Base-by-base conservation (phyloP, 2,113 vertebrate genomes). In the Phaethon lepturus region DNA sequence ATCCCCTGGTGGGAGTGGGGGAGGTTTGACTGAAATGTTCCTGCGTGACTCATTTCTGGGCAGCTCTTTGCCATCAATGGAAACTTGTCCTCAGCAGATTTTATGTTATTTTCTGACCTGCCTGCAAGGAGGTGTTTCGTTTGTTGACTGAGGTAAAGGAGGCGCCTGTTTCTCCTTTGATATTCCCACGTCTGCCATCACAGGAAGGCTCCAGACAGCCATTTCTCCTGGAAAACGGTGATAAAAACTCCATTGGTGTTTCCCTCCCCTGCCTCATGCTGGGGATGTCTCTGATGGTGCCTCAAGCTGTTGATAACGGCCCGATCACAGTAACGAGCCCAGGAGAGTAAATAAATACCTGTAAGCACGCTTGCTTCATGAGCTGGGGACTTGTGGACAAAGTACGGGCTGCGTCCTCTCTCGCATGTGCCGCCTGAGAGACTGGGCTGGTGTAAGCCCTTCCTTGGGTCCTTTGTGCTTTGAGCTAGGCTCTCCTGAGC, bases 41-140 rank as follows among this genome's bases (percentile, higher is more conserved):
- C 55, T 80, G 50, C 2, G 31, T 86, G 93, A 94, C 62, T 83
- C 88, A 91, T 53, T 84, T 79, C 38, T 33, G 76, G 90, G 74
- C 60, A 53, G 73, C 42, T 73, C 64, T 77, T 75, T 83, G 75
- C 76, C 7, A 3, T 60, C 64, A 69, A 53, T 76, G 47, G 88
- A 66, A 83, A 94, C 63, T 68, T 44, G 75, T 72, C 83, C 64
- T 86, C 84, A 76, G 80, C 73, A 84, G 83, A 78, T 86, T 95
- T 80, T 31, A 64, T 81, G 77, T 40, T 91, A 6, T 91, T 94
- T 94, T 77, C 69, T 94, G 74, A 91, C 89, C 84, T 91, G 91
- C 74, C 62, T 93, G 83, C 55, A 60, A 87, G 69, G 69, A 91
- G 68, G 35, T 83, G 89, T 83, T 96, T 66, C 1, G 31, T 77